Percentiles rank a stretch among this genome's conserved stretches.
Evolutionary conservation across 2,888 invertebrate species (phyloP).

Genomic region (Ferrisia virgata): DNA sequence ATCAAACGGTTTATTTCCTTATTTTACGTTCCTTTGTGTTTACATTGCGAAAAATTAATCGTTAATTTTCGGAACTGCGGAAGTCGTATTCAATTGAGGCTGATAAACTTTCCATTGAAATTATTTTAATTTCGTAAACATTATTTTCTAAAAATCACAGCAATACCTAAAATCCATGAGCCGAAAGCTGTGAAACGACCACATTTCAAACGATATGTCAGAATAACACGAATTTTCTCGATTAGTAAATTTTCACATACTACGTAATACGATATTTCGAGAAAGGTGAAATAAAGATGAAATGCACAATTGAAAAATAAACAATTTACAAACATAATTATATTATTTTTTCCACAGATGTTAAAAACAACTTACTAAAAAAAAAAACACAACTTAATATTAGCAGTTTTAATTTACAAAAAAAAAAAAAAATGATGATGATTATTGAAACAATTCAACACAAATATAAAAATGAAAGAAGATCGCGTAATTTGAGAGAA

Average conservation of each 20-base stretch:
- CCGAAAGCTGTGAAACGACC: too few relatives aligned
- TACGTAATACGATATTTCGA: too few relatives aligned
- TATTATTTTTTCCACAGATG: neutral
- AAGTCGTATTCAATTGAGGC: neutral
- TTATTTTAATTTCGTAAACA: neutral
- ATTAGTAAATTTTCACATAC: too few relatives aligned
- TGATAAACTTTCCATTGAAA: too few relatives aligned
- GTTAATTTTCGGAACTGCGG: neutral
- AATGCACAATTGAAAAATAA: too few relatives aligned
- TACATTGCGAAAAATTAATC: neutral
- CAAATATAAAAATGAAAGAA: neutral
- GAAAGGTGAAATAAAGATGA: too few relatives aligned
- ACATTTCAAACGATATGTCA: too few relatives aligned
- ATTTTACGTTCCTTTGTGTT: neutral
- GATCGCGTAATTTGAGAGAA: neutral
- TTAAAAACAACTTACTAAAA: neutral
- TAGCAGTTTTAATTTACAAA: constrained; percentile 10
- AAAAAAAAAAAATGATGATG: too few relatives aligned
- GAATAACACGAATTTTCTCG: too few relatives aligned
- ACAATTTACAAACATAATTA: neutral
- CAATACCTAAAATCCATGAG: too few relatives aligned
- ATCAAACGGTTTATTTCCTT: neutral
- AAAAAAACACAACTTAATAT: neutral
- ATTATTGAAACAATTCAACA: neutral
- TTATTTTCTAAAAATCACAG: too few relatives aligned